These are phyloP conservation scores for Pomatorhinus ruficollis DNA, from an alignment of 2,113 vertebrate genomes.

Conservation along the genomic window DNA sequence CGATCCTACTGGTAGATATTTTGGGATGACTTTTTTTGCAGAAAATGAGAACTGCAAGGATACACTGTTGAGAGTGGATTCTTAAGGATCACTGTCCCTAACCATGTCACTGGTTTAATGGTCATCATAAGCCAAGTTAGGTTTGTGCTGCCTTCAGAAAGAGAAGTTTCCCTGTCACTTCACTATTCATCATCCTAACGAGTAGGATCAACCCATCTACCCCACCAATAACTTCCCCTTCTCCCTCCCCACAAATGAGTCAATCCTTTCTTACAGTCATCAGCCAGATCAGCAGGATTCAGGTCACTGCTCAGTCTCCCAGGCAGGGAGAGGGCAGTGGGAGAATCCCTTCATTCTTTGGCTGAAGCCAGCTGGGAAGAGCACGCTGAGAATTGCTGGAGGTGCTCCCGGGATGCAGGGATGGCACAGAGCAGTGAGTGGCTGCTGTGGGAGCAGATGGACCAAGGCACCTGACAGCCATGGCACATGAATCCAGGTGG, in stretches of 20 bases:
- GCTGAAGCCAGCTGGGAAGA: slow-evolving; percentile 7
- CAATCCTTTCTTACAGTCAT: not conserved
- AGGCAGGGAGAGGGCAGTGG: not conserved
- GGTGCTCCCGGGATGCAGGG: not conserved
- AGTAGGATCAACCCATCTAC: not conserved
- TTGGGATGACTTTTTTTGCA: not conserved
- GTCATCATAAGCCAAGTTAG: not conserved
- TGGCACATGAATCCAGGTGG: slow-evolving; percentile 1
- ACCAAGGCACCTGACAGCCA: not conserved
- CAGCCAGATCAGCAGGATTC: not conserved
- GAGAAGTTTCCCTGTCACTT: not conserved
- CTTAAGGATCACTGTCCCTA: not conserved
- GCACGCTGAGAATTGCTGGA: not conserved
- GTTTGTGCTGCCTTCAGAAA: not conserved
- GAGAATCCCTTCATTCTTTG: not conserved
- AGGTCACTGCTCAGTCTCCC: not conserved
- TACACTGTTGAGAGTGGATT: not conserved
- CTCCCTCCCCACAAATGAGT: not conserved
- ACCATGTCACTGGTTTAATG: not conserved
- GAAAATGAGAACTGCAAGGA: not conserved
- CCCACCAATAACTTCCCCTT: not conserved
- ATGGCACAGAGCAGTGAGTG: not conserved
- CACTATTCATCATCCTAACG: not conserved
- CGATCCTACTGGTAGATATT: not conserved
- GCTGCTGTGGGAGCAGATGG: slow-evolving; percentile 22